These are phyloP conservation scores for Myanophis thanlyinensis DNA, from an alignment of 2,113 vertebrate genomes.

Conservation along the genomic window DNA sequence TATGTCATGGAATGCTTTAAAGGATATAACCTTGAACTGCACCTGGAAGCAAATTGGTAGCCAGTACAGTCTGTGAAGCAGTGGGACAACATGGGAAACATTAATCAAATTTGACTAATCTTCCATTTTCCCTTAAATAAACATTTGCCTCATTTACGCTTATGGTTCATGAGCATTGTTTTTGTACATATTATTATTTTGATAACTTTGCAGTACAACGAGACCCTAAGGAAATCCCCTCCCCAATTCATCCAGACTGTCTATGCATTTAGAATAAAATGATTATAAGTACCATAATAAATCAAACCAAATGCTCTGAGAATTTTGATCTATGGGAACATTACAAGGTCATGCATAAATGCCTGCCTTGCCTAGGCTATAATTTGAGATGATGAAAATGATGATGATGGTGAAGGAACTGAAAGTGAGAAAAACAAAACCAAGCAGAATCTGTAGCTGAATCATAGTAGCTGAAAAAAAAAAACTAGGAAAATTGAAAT, in stretches of 20 bases:
- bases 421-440: neutral
- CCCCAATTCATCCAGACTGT: neutral
- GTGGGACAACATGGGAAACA: neutral
- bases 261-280: neutral
- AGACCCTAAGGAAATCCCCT: neutral
- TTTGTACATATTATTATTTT: neutral
- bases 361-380: neutral
- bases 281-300: neutral
- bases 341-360: neutral
- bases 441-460: accelerated
- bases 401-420: neutral
- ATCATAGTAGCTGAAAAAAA: neutral
- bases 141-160: neutral
- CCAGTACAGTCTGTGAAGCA: neutral
- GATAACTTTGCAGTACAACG: neutral
- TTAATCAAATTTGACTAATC: neutral
- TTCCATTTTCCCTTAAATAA: neutral
- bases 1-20: neutral
- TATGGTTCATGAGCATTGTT: neutral
- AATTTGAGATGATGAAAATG: neutral
- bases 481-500: neutral
- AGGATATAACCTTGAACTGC: neutral
- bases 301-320: neutral
- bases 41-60: neutral
- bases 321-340: neutral